Evolutionary conservation across 2,888 invertebrate species (phyloP).

Genomic region (Elegia similella): DNA sequence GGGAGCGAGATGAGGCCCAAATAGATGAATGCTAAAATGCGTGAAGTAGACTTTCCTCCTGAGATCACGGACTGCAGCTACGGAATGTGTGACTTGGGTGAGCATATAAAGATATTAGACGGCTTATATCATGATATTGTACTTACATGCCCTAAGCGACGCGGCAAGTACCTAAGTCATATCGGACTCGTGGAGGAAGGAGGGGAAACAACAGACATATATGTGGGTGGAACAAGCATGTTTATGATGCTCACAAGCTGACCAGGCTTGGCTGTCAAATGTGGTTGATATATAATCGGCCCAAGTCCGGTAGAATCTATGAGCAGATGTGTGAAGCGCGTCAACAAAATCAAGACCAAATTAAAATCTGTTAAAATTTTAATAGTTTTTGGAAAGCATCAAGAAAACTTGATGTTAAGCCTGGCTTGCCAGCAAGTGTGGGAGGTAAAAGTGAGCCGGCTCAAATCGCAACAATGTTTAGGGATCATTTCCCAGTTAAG

Average conservation of each 20-base stretch:
- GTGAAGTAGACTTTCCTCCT: not conserved
- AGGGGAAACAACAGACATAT: not conserved
- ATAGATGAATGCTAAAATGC: not conserved
- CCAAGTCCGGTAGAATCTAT: not conserved
- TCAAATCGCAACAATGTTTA: not conserved
- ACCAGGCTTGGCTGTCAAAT: not conserved
- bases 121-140: not conserved
- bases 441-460: not conserved
- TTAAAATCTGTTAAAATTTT: slow-evolving; percentile 10
- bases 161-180: not conserved
- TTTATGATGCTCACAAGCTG: not conserved
- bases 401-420: not conserved
- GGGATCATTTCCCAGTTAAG: not conserved
- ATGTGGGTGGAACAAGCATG: not conserved
- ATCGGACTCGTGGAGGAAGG: not conserved
- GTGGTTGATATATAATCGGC: not conserved
- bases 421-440: not conserved
- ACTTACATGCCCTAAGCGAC: not conserved
- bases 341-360: slow-evolving; percentile 13
- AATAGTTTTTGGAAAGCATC: not conserved
- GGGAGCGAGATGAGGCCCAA: not conserved
- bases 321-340: slow-evolving; percentile 13
- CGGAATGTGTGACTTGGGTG: not conserved
- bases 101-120: not conserved
- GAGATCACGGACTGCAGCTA: slow-evolving; percentile 1